These are phyloP conservation scores for Stenoptilia bipunctidactyla DNA, from an alignment of 2,888 invertebrate genomes.

Conservation along the genomic window DNA sequence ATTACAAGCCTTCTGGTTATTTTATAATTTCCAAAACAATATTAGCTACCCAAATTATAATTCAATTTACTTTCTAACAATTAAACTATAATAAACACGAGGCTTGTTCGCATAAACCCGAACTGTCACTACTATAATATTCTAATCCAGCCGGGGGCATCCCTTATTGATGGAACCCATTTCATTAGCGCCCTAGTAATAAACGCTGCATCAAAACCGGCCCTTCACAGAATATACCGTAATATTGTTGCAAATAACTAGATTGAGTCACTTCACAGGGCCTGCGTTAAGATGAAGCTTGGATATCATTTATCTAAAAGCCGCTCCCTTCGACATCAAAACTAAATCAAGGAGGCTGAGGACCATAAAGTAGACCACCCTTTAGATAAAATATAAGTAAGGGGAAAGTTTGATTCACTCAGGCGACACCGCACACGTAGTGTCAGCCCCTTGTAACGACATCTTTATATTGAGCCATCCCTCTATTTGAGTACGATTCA, in stretches of 20 bases:
- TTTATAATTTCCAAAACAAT: too few species aligned
- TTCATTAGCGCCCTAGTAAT: conserved; percentile 42
- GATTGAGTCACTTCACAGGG: conserved; percentile 25
- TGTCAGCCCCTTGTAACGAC: conserved; percentile 39
- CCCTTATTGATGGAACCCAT: conserved; percentile 42
- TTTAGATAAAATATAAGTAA: conserved; percentile 58
- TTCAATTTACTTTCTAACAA: not conserved
- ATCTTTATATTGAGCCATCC: conserved; percentile 53
- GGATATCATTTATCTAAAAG: conserved; percentile 64
- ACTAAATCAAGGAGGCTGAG: conserved; percentile 65
- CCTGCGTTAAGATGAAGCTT: conserved; percentile 19
- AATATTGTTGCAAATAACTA: conserved; percentile 54
- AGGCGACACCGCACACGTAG: conserved; percentile 47
- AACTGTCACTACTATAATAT: conserved; percentile 29
- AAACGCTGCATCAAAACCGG: conserved; percentile 41
- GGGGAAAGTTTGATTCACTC: conserved; percentile 66
- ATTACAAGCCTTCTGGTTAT: too few species aligned
- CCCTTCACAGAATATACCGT: conserved; percentile 40
- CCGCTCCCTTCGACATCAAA: conserved; percentile 64
- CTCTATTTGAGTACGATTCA: conserved; percentile 60
- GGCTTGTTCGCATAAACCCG: conserved; percentile 18
- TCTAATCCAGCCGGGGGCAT: conserved; percentile 47
- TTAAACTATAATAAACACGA: not conserved
- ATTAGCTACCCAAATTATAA: too few species aligned
- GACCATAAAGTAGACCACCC: conserved; percentile 64